Evolutionary conservation across 1,140 invertebrate species (phyloP).

Genomic region (Drosophila simulans): DNA sequence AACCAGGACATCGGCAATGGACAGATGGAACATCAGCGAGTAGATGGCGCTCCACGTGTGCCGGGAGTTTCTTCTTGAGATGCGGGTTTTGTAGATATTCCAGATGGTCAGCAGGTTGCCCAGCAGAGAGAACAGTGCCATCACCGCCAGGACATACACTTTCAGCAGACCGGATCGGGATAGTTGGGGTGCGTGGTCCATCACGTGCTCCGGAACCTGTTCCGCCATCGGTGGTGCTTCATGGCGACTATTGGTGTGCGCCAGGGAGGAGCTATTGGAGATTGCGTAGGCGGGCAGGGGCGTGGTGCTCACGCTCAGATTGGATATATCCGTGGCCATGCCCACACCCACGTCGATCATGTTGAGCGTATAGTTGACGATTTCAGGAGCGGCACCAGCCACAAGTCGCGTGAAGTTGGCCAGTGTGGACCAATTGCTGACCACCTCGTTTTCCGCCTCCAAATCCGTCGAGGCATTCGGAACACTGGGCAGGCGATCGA

Average conservation of each 20-base stretch:
- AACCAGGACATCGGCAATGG: slow-evolving; percentile 91
- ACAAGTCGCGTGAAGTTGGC: slow-evolving; percentile 63
- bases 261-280: slow-evolving; percentile 50
- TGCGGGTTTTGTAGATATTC: slow-evolving; percentile 88
- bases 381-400: slow-evolving; percentile 41
- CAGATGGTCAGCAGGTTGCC: slow-evolving; percentile 91
- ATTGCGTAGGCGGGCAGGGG: slow-evolving; percentile 61
- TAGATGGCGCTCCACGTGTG: slow-evolving; percentile 90
- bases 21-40: slow-evolving; percentile 90
- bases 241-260: slow-evolving; percentile 58
- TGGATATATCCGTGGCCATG: slow-evolving; percentile 39
- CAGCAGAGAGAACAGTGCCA: slow-evolving; percentile 90
- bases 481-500: slow-evolving; percentile 22
- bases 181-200: slow-evolving; percentile 88
- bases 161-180: slow-evolving; percentile 87
- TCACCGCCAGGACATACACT: slow-evolving; percentile 87
- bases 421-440: slow-evolving; percentile 47
- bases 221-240: slow-evolving; percentile 57
- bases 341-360: slow-evolving; percentile 54
- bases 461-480: slow-evolving; percentile 11
- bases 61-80: slow-evolving; percentile 85
- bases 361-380: slow-evolving; percentile 70
- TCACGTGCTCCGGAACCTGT: slow-evolving; percentile 66
- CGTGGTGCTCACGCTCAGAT: slow-evolving; percentile 12
- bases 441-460: slow-evolving; percentile 31